phyloP scores from a whole-genome alignment of 2,113 vertebrate genomes.

The Astur gentilis region DNA sequence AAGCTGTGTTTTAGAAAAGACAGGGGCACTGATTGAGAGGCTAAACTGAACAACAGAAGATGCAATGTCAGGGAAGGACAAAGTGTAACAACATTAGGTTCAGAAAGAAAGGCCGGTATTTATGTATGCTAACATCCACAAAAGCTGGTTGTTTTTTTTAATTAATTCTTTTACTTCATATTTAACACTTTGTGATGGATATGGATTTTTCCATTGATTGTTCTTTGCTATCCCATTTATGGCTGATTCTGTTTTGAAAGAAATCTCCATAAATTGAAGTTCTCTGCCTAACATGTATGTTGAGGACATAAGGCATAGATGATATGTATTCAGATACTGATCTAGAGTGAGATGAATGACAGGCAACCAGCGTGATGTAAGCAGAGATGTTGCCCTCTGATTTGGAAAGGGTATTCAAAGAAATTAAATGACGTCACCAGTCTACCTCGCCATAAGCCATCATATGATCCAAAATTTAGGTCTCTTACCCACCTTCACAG shows the following conservation, averaged over 20 bases:
- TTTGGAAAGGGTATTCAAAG: not conserved
- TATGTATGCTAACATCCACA: not conserved
- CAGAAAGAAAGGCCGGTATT: not conserved
- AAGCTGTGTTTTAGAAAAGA: not conserved
- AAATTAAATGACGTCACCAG: not conserved
- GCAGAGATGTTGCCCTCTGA: not conserved
- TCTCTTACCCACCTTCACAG: not conserved
- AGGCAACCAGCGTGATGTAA: not conserved
- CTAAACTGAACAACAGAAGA: not conserved
- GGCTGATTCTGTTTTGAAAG: not conserved
- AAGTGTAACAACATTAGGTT: not conserved
- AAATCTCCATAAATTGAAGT: not conserved
- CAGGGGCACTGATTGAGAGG: not conserved
- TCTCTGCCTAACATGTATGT: not conserved
- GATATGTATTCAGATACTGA: not conserved
- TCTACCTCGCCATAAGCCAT: not conserved
- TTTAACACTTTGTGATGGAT: not conserved
- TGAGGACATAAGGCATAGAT: not conserved
- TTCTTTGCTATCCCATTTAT: not conserved
- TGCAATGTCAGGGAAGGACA: not conserved
- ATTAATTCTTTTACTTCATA: not conserved
- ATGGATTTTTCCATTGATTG: not conserved
- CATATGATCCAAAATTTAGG: not conserved
- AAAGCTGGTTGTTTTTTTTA: not conserved
- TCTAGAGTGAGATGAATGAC: not conserved